Percentiles rank a stretch among this genome's conserved stretches.
phyloP scores from a whole-genome alignment of 2,888 invertebrate genomes.

The Abrostola triplasia region DNA sequence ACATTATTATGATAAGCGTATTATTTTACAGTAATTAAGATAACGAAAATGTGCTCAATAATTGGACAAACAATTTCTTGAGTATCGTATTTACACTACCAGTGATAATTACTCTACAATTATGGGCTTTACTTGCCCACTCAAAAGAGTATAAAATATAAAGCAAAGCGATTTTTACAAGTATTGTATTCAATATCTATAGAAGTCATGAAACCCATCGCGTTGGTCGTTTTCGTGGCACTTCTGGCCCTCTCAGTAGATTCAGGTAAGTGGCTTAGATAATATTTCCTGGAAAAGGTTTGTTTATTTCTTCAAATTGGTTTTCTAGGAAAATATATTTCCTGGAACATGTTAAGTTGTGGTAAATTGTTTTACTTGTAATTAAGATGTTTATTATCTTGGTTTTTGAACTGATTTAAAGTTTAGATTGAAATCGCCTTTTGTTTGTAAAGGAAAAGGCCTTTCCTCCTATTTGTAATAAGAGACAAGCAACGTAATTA shows the following conservation, averaged over 20 bases:
- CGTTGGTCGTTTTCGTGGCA: neutral
- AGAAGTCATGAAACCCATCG: neutral
- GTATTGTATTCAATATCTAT: neutral
- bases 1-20: no score
- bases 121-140: neutral
- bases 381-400: no score
- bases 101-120: conserved; percentile 5
- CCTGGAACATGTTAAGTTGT: no score
- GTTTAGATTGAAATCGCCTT: no score
- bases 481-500: no score
- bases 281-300: neutral
- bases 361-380: no score
- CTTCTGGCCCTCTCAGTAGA: neutral
- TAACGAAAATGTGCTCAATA: conserved; percentile 12
- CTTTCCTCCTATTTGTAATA: no score
- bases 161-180: neutral
- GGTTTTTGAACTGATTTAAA: no score
- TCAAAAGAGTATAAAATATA: neutral
- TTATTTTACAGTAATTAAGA: neutral
- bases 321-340: no score
- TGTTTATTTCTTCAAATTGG: neutral
- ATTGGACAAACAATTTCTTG: conserved; percentile 11
- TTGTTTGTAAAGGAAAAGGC: no score
- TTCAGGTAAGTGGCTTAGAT: neutral
- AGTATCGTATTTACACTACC: conserved; percentile 14